phyloP scores from a whole-genome alignment of 2,113 vertebrate genomes.

The Muntiacus reevesi region DNA sequence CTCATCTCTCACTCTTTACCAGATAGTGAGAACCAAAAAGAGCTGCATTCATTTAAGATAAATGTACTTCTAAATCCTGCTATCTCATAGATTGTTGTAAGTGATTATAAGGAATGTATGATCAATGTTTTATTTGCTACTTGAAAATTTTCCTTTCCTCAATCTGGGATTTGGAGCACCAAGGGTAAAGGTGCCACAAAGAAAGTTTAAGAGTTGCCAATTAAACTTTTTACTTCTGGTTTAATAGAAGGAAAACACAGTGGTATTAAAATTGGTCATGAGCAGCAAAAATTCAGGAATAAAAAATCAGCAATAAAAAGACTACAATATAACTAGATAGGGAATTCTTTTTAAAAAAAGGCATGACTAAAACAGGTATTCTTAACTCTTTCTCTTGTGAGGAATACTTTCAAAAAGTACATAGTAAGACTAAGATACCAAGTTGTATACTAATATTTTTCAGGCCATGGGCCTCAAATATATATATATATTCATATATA shows the following conservation, averaged over 20 bases:
- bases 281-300: slow-evolving; percentile 76
- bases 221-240: slow-evolving; percentile 51
- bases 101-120: slow-evolving; percentile 60
- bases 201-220: slow-evolving; percentile 57
- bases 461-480: slow-evolving; percentile 73
- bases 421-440: slow-evolving; percentile 77
- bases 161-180: slow-evolving; percentile 38
- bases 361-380: slow-evolving; percentile 71
- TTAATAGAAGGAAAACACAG: slow-evolving; percentile 74
- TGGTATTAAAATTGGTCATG: slow-evolving; percentile 76
- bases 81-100: slow-evolving; percentile 40
- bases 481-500: slow-evolving; percentile 76
- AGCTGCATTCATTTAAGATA: slow-evolving; percentile 40
- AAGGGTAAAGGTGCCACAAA: slow-evolving; percentile 51
- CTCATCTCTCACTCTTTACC: slow-evolving; percentile 13
- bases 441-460: slow-evolving; percentile 74
- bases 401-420: slow-evolving; percentile 76
- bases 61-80: slow-evolving; percentile 32
- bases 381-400: slow-evolving; percentile 68
- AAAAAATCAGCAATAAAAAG: slow-evolving; percentile 71
- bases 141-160: slow-evolving; percentile 41
- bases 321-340: slow-evolving; percentile 68
- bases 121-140: slow-evolving; percentile 49
- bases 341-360: slow-evolving; percentile 67
- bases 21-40: slow-evolving; percentile 4